Evolutionary conservation across 2,113 vertebrate species (phyloP).

Genomic region (Cavia porcellus): DNA sequence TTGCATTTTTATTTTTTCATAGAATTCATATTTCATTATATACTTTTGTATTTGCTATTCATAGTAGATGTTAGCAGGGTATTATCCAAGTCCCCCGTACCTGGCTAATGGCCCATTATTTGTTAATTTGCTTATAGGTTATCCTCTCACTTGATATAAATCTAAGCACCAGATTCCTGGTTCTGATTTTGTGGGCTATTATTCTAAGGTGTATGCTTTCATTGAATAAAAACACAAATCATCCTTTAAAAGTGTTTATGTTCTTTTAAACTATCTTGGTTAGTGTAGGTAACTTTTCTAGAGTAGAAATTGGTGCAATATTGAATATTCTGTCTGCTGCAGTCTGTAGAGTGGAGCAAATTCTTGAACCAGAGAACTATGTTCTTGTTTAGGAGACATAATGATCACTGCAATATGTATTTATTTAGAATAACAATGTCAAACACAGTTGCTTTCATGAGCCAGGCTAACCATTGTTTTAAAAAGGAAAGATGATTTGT

Average conservation of each 20-base stretch:
- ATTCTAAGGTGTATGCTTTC: neutral
- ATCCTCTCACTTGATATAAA: neutral
- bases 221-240: neutral
- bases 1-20: neutral
- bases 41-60: neutral
- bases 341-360: neutral
- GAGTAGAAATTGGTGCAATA: neutral
- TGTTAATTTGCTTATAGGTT: neutral
- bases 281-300: neutral
- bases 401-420: neutral
- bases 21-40: neutral
- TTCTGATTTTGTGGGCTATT: neutral
- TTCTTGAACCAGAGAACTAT: neutral
- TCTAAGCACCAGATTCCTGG: neutral
- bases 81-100: neutral
- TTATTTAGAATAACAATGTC: neutral
- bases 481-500: neutral
- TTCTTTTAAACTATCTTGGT: neutral
- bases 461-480: neutral
- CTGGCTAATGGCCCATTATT: rapidly evolving
- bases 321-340: neutral
- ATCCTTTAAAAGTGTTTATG: neutral
- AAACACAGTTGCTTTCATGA: neutral
- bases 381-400: neutral
- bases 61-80: neutral